Base-by-base conservation (phyloP, 2,113 vertebrate species). In the Pampusana beccarii region DNA sequence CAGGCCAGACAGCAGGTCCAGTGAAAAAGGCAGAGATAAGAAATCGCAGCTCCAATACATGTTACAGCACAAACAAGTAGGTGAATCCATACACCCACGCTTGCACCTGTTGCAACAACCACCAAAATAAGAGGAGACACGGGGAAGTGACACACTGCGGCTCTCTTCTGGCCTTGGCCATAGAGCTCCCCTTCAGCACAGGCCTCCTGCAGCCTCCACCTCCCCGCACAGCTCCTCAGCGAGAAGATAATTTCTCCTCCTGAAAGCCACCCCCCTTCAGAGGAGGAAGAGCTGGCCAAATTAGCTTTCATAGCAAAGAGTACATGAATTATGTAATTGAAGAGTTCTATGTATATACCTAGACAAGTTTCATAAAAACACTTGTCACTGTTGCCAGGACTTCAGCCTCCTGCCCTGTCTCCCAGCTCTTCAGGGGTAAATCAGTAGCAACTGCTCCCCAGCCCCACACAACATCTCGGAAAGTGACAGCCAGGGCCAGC, bases 171-270 rank as follows among this genome's bases (percentile, higher is more conserved):
- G 53, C 54, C 44, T 56, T 48, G 12, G 57, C 42, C 7, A 0
- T 38, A 25, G 10, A 56, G 26, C 17, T 71, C 54, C n/a, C 46
- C 38, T 38, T 51, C 46, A 51, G n/a, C 42, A 64, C 9, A 56
- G 48, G 13, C 64, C 24, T 78, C 38, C 42, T 44, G 20, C 4
- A 12, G 34, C 11, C 38, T 82, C 70, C 58, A 69, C 11, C 38
- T 81, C 26, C 42, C 23, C 6, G 18, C 26, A 70, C 0, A 5
- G 31, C 48, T 84, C 38, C 38, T 51, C 2, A 1, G 11, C 1
- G 24, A 82, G 34, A 25, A 56, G 2, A 7, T 7, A 29, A 40
- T 64, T 67, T 38, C 58, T 36, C 24, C 23, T 36, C 33, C 20
- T 36, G 66, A 57, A 92, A 72, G 44, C 13, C 70, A 44, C 3